Evolutionary conservation across 1,140 invertebrate genomes (phyloP), one percentile per base, ranked within the genome.

Genomic region (Nasonia giraulti): DNA sequence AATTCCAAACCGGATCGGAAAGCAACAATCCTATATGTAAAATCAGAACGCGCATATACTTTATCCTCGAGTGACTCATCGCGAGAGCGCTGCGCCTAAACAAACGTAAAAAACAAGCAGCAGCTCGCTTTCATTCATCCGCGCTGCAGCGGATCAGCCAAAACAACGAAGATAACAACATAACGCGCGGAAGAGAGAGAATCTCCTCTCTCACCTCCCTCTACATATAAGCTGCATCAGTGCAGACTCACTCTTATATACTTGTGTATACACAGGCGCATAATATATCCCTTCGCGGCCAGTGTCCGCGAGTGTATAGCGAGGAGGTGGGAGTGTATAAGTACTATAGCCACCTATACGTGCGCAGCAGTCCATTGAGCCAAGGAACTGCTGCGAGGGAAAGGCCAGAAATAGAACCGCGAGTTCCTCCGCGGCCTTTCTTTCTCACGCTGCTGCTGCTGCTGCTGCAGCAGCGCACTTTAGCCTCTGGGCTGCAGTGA

Each of bases 331-430:
- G 17, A 20, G 55, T 62, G 20, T n/a, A 20, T 20, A 62, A 0
- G 0, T 27, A 27, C 23, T 62, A 20, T 62, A 62, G 12, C 3
- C 12, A 50, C 12, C 11, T 23, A 50, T 50, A 14, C 12, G 14
- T 1, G 2, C 11, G 12, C 47, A 17, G 55, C 23, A 5, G n/a
- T 47, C 37, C 82, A 83, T 78, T 83, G 33, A 83, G 62, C 62
- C 82, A 74, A 83, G 47, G 82, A 77, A 83, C 74, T 75, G 23
- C 2, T 37, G 33, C 47, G 47, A 14, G 17, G 76, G 62, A 55
- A 62, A 69, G 27, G 12, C 44, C 83, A 84, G 76, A 79, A 84
- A 84, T 84, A 84, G 83, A 84, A 84, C 40, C 66, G 71, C 55
- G 55, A 17, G 55, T n/a, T 62, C 55, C 17, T 62, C 5, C 55